Conservation (phyloP, 92 coral and sea anemone species). For the Scolanthus callimorphus region DNA sequence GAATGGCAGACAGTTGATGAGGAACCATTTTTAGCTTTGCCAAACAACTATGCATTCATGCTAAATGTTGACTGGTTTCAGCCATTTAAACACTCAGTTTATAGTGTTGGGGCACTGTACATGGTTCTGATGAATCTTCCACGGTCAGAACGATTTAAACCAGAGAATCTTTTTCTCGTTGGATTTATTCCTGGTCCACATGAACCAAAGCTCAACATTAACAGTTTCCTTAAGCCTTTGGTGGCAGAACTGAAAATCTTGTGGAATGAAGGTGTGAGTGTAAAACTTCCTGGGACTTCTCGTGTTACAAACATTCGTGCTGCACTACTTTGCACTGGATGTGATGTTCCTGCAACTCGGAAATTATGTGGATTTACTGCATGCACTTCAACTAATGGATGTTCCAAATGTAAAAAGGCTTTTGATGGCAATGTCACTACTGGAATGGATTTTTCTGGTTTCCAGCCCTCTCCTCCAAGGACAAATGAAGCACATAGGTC, state of each 20-base stretch:
- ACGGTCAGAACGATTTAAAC: slow-evolving; percentile 29
- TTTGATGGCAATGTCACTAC: slow-evolving; percentile 33
- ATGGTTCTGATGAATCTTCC: slow-evolving; percentile 57
- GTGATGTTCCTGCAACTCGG: slow-evolving; percentile 26
- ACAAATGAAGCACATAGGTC: slow-evolving; percentile 31
- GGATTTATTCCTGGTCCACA: slow-evolving; percentile 56
- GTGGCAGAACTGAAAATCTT: slow-evolving; percentile 6
- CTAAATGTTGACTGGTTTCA: slow-evolving; percentile 63
- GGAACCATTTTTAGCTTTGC: slow-evolving; percentile 1
- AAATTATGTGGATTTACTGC: slow-evolving; percentile 40
- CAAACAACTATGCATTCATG: slow-evolving; percentile 32
- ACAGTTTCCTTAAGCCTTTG: too few relatives aligned
- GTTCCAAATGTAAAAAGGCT: slow-evolving; percentile 44
- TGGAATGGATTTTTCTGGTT: slow-evolving; percentile 41
- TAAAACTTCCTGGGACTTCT: not conserved
- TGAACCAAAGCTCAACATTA: slow-evolving; percentile 28
- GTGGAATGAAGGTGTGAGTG: not conserved
- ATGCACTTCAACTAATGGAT: slow-evolving; percentile 24
- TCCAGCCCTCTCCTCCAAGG: slow-evolving; percentile 13
- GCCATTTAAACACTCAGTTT: slow-evolving; percentile 41
- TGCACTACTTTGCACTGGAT: slow-evolving; percentile 20
- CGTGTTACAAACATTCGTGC: not conserved
- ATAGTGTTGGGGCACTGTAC: slow-evolving; percentile 63
- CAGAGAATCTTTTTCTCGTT: slow-evolving; percentile 22
- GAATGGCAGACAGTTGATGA: slow-evolving; percentile 5